Evolutionary conservation across 1,140 invertebrate species (phyloP), one percentile per base, ranked within the genome.

Genomic region (Bombus turneri): DNA sequence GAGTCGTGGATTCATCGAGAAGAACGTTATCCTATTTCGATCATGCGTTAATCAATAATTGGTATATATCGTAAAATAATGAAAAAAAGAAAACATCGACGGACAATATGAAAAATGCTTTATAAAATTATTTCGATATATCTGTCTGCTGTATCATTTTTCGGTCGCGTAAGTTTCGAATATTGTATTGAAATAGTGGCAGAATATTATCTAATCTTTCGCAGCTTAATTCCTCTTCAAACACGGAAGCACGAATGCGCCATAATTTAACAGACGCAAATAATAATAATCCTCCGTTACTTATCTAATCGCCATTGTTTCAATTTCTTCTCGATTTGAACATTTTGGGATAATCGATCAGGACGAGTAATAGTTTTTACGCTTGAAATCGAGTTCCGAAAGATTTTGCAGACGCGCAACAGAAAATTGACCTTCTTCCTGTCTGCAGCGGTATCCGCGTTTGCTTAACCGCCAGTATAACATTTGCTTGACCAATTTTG

Each of bases 121-220:
- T 8, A 15, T 8, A 0, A 1, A 15, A 43, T 41, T 43, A 72
- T 43, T 31, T 43, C 13, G 8, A 72, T 18, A 22, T 13, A 2
- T 47, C 22, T 47, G 9, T 57, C 37, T 8, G 39, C 0, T 31
- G 39, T 2, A 41, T 64, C 31, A 39, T 72, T 31, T 76, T 37
- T 37, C 53, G 41, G 22, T n/a, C 66, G 18, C 31, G 34, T 8
- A 62, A 31, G n/a, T 59, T 59, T 64, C 37, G 18, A 43, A n/a
- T 59, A 37, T 71, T 9, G 5, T 31, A n/a, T 59, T 57, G 15
- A 69, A 79, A 47, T 66, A 66, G 13, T 31, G 47, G 15, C 57
- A 28, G 2, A 13, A 15, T 47, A 53, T 57, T 86, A 84, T 83
- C 85, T 83, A 84, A 84, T 84, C 80, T 76, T 47, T 47, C 4